A percentile compares a stretch with the other conserved stretches of the same genome.
Conservation (phyloP, 2,797 vertebrate species). For the Diplodus sargus region DNA sequence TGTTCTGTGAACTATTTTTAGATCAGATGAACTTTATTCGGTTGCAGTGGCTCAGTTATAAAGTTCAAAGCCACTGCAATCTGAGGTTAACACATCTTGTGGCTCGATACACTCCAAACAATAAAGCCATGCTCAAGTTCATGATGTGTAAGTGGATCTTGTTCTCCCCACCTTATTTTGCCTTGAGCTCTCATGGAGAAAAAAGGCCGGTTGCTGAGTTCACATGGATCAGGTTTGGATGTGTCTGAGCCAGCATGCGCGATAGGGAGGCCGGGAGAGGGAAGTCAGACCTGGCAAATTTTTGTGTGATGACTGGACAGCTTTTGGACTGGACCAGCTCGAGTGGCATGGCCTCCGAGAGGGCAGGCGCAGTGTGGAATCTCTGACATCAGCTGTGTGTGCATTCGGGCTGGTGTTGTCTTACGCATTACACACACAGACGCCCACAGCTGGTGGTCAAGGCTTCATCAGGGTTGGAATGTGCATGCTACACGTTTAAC, state of each 20-base stretch:
- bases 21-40: slow-evolving; percentile 16
- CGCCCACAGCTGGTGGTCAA: slow-evolving; percentile 51
- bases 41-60: background rate
- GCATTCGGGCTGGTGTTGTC: slow-evolving; percentile 63
- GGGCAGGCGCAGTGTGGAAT: slow-evolving; percentile 65
- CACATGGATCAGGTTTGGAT: slow-evolving; percentile 49
- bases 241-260: slow-evolving; percentile 51
- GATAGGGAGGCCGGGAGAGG: slow-evolving; percentile 44
- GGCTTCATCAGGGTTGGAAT: slow-evolving; percentile 42
- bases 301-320: slow-evolving; percentile 76
- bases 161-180: slow-evolving; percentile 48
- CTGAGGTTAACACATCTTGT: slow-evolving; percentile 4
- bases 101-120: slow-evolving; percentile 12
- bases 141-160: slow-evolving; percentile 34
- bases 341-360: slow-evolving; percentile 49
- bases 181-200: slow-evolving; percentile 24
- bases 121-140: slow-evolving; percentile 26
- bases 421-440: slow-evolving; percentile 45
- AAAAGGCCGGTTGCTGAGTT: slow-evolving; percentile 29
- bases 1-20: slow-evolving; percentile 11
- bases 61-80: slow-evolving; percentile 5
- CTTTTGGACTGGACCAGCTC: slow-evolving; percentile 57
- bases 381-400: slow-evolving; percentile 75
- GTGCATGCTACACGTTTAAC: slow-evolving; percentile 18
- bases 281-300: slow-evolving; percentile 64